Conservation (phyloP, 2,113 vertebrate species). For the Psilopogon haemacephalus region DNA sequence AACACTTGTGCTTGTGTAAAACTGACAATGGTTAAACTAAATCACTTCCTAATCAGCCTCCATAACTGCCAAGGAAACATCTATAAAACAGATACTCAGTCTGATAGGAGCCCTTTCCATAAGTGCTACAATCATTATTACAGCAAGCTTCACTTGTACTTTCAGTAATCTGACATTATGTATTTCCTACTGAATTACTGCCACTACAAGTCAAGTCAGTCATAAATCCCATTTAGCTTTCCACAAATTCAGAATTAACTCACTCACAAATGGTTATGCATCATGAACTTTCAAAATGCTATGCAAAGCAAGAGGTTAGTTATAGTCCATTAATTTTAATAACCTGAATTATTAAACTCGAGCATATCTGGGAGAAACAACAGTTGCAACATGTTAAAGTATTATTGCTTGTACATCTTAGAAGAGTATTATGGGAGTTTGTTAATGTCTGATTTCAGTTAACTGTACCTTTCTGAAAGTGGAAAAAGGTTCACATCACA, state of each 20-base stretch:
- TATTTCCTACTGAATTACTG: constrained; percentile 19
- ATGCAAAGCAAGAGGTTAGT: neutral
- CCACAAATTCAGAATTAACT: neutral
- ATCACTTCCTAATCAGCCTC: neutral
- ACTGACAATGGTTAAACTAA: neutral
- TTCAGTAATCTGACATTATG: neutral
- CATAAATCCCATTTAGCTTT: neutral
- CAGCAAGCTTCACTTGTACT: neutral
- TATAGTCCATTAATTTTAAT: neutral
- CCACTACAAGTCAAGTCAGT: constrained; percentile 16
- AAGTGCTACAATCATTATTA: neutral
- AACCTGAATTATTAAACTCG: neutral
- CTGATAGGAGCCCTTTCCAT: neutral
- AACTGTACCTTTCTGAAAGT: too few relatives aligned
- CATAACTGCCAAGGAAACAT: neutral
- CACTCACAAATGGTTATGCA: neutral
- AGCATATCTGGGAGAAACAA: neutral
- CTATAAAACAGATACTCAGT: neutral
- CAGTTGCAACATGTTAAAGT: neutral
- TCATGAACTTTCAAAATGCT: neutral
- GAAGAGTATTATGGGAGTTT: neutral
- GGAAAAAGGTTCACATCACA: too few relatives aligned
- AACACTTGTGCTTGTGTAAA: neutral
- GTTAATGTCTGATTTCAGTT: neutral
- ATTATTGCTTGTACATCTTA: neutral